These are phyloP conservation scores for Neodontobutis hainanensis DNA, from an alignment of 2,113 vertebrate genomes.

Conservation along the genomic window DNA sequence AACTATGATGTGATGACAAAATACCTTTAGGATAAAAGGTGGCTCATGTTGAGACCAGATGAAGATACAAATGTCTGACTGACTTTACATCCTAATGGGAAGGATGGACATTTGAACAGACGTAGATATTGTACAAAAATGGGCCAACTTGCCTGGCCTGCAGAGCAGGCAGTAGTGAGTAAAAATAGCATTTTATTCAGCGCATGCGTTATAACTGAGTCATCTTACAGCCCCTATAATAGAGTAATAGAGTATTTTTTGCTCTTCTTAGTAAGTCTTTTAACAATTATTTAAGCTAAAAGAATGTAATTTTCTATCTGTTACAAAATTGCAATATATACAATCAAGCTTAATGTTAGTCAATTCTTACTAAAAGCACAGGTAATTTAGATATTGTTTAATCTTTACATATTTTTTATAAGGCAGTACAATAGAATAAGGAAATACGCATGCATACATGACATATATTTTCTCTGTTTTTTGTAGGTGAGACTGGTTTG, in stretches of 20 bases:
- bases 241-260: slow-evolving; percentile 28
- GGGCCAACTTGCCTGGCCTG: slow-evolving; percentile 32
- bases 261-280: slow-evolving; percentile 20
- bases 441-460: too few relatives aligned
- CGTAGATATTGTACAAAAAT: slow-evolving; percentile 23
- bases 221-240: slow-evolving; percentile 49
- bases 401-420: too few relatives aligned
- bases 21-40: background rate
- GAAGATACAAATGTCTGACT: background rate
- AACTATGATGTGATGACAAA: too few relatives aligned
- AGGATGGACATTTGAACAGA: slow-evolving; percentile 1
- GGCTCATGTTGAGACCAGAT: slow-evolving; percentile 12
- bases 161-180: slow-evolving; percentile 44
- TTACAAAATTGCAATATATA: too few relatives aligned
- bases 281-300: slow-evolving; percentile 1
- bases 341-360: too few relatives aligned
- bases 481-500: slow-evolving; percentile 93
- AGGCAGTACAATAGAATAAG: too few relatives aligned
- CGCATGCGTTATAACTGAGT: slow-evolving; percentile 54
- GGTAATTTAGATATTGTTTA: too few relatives aligned
- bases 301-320: background rate
- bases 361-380: too few relatives aligned
- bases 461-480: slow-evolving; percentile 8
- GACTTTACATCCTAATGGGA: slow-evolving; percentile 11
- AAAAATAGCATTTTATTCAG: slow-evolving; percentile 61